phyloP scores from a whole-genome alignment of 2,113 vertebrate genomes.

The Notothenia coriiceps region DNA sequence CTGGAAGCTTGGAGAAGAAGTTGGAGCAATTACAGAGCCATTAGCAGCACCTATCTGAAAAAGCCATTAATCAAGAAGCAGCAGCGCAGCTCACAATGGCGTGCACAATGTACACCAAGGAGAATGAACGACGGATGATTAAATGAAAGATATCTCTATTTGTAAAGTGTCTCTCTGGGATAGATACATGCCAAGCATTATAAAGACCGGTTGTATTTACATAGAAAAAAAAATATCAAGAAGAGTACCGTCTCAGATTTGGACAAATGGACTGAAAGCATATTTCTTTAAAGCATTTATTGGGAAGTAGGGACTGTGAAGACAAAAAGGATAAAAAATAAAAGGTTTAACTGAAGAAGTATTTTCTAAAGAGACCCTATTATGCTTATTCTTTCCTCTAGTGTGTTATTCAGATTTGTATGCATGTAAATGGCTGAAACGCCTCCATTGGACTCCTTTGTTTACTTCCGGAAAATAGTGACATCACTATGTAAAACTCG shows the following conservation, averaged over 20 bases:
- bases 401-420: too few species aligned
- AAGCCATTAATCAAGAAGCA: conserved; percentile 80
- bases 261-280: conserved; percentile 24
- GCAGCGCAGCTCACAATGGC: conserved; percentile 64
- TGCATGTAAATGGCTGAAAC: too few species aligned
- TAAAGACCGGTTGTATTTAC: conserved; percentile 44
- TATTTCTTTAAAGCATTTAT: not conserved
- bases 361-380: not conserved
- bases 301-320: not conserved
- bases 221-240: conserved; percentile 21
- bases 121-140: conserved; percentile 68
- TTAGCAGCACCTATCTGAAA: conserved; percentile 80
- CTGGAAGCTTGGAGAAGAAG: conserved; percentile 69
- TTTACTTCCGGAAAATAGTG: too few species aligned
- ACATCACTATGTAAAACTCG: too few species aligned
- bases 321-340: not conserved
- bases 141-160: conserved; percentile 72
- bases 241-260: conserved; percentile 2
- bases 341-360: not conserved
- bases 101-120: conserved; percentile 56
- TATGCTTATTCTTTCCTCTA: too few species aligned
- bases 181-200: conserved; percentile 16
- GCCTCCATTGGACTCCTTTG: too few species aligned
- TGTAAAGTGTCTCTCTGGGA: conserved; percentile 56
- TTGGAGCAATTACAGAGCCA: conserved; percentile 82